Evolutionary conservation across 2,888 invertebrate genomes (phyloP), one percentile per base, ranked within the genome.

Genomic region (Coenonympha glycerion): DNA sequence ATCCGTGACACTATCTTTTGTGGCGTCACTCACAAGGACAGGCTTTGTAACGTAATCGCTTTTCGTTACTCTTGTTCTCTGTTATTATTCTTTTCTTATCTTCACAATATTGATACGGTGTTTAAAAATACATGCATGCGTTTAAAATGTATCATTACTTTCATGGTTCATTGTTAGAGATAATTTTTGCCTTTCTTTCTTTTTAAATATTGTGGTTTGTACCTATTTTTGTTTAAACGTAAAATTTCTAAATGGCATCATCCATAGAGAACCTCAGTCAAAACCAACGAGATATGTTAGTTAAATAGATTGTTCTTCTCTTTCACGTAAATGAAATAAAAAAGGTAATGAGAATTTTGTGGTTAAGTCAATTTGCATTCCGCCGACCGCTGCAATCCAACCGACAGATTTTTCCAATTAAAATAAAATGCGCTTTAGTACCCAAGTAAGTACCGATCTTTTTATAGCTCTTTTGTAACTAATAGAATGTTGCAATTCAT

Each of bases 1-100:
- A 68, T 64, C 66, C 62, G 49, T 49, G 55, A 51, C 54, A 50
- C 44, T 54, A 54, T 54, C 54, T 54, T 50, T 53, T 58, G 55
- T 55, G 48, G 47, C 31, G 51, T 52, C 49, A 39, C 52, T 41
- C 40, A 50, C 55, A 50, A 55, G 52, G 53, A 42, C 55, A 51
- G 28, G 56, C 41, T 37, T 56, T 48, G 50, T 55, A 49, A 41
- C 45, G 31, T 47, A 41, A 56, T 50, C 50, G 46, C 47, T 47
- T 44, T 54, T 37, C 47, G 51, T 51, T 36, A 36, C 44, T 40
- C 36, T 39, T 24, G 37, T 42, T 42, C 50, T 37, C 41, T 46
- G 39, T 49, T 53, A 3, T 8, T 39, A 19, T 28, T 24, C 9
- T 39, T 22, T 13, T 28, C 31, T 31, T 22, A 42, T 42, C 11